Evolutionary conservation across 2,888 invertebrate species (phyloP), one percentile per base, ranked within the genome.

Genomic region (Entomobrya proxima): DNA sequence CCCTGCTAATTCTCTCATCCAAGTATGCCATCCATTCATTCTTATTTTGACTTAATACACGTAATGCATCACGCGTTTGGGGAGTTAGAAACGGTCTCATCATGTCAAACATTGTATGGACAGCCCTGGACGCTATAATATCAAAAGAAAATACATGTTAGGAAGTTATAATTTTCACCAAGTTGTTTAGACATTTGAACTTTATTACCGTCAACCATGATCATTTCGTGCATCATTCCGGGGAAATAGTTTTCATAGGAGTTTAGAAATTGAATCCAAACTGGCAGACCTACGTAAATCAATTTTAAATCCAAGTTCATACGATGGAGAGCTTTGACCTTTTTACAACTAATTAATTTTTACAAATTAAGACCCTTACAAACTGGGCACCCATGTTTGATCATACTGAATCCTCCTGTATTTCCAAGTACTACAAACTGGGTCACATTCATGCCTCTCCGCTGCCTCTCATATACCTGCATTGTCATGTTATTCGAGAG

Each of bases 1-100:
- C 13, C 24, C 55, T 50, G 18, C 37, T 44, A 7, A 84, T 77
- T 24, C 77, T 35, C 30, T 18, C 50, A 24, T 77, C 77, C 15
- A 84, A 21, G 24, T 84, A 84, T 9, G 76, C n/a, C 77, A 77
- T 77, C 84, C 84, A 84, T 30, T 35, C 5, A 0, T 24, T 37
- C 32, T 72, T 80, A 24, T 72, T 52, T 27, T 15, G 9, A 0
- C 55, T 55, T n/a, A 80, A 72, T 5, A 80, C 27, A 15, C 30
- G 30, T 1, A 79, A 7, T 3, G 35, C 55, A n/a, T 67, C 79
- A 6, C 37, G 6, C 11, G 69, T 64, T 5, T 69, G 50, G 1
- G n/a, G 32, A 6, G 50, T 35, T 27, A 80, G 6, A n/a, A 80
- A 37, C 2, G 52, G 72, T 18, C 27, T 18, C 9, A 80, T 6